These are phyloP conservation scores for Rousettus leschenaultii DNA, from an alignment of 2,113 vertebrate genomes.

Conservation along the genomic window DNA sequence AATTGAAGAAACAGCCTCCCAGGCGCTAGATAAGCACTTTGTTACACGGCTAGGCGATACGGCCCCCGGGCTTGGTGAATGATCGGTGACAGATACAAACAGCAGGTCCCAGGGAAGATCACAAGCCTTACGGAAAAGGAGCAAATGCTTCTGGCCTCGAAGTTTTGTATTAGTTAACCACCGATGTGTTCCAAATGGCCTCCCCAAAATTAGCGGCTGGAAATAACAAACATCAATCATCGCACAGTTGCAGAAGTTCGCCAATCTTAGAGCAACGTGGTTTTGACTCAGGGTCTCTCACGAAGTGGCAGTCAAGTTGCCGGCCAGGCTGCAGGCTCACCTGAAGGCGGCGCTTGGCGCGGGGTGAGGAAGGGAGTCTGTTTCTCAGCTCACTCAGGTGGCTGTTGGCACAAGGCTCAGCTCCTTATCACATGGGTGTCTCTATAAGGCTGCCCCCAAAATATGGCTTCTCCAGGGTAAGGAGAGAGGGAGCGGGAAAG, in stretches of 20 bases:
- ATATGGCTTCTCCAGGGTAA: background rate
- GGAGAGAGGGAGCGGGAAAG: too few species aligned
- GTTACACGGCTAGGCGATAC: background rate
- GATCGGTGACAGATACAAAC: background rate
- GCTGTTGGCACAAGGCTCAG: background rate
- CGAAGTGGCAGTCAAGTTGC: background rate
- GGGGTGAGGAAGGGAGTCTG: too few species aligned
- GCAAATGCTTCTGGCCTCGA: background rate
- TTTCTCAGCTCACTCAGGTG: background rate
- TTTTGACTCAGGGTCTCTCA: background rate
- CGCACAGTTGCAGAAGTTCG: background rate
- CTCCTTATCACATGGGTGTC: background rate
- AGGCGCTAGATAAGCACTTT: background rate
- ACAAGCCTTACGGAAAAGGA: accelerated
- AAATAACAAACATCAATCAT: background rate
- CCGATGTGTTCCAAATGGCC: background rate
- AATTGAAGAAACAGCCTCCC: background rate
- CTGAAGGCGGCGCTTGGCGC: background rate
- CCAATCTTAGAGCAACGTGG: background rate
- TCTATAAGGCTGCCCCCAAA: background rate
- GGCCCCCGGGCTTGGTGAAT: background rate
- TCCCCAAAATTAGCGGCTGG: background rate
- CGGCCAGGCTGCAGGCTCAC: background rate
- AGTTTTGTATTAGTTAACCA: too few species aligned
- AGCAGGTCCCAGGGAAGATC: background rate